These are phyloP conservation scores for Zele albiditarsus DNA, from an alignment of 2,888 invertebrate species.

Conservation along the genomic window DNA sequence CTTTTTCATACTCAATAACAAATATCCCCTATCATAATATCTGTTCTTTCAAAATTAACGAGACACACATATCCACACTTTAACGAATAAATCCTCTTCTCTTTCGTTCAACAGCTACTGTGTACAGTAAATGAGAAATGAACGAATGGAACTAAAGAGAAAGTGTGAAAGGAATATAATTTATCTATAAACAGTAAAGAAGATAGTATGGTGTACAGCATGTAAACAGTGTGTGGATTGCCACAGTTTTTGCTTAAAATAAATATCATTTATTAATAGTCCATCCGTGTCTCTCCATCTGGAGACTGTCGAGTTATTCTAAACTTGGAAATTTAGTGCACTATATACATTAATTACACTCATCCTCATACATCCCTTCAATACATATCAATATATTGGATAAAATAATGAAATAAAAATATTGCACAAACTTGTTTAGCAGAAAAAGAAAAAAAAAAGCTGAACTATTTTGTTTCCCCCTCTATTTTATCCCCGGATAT, in stretches of 20 bases:
- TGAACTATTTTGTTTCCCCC: no score
- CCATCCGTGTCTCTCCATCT: slow-evolving; percentile 39
- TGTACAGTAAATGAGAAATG: background rate
- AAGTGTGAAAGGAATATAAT: background rate
- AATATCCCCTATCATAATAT: no score
- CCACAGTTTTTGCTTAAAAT: slow-evolving; percentile 27
- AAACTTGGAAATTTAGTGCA: slow-evolving; percentile 35
- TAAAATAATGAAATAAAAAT: slow-evolving; percentile 1
- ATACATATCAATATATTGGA: background rate
- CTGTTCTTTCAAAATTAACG: no score
- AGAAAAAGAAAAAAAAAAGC: background rate
- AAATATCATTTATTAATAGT: slow-evolving; percentile 48
- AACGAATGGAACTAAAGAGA: background rate
- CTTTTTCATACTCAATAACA: no score
- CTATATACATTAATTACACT: slow-evolving; percentile 3
- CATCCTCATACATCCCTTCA: background rate
- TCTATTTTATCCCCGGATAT: no score
- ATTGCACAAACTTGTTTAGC: background rate
- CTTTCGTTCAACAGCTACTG: slow-evolving; percentile 28
- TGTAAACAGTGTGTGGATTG: slow-evolving; percentile 43
- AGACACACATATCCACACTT: slow-evolving; percentile 27
- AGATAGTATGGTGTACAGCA: slow-evolving; percentile 5
- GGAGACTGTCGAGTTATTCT: slow-evolving; percentile 39
- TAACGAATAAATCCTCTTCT: slow-evolving; percentile 36
- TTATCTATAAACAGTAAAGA: no score